Evolutionary conservation across 1,140 invertebrate species (phyloP).

Genomic region (Venturia canescens): DNA sequence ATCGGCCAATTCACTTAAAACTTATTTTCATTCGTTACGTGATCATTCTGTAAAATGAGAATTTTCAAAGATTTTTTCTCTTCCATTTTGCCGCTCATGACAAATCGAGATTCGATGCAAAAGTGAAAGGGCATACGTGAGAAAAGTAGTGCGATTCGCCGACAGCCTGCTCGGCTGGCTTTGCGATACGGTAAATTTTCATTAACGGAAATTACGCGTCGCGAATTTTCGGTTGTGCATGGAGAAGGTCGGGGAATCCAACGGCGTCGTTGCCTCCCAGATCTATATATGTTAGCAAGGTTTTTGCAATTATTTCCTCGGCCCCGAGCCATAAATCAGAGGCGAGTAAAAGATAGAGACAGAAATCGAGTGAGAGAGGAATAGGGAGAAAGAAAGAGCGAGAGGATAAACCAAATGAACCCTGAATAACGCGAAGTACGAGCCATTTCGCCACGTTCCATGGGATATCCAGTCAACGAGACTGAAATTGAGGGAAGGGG

Average conservation of each 20-base stretch:
- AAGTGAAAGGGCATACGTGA: background rate
- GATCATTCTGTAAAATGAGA: background rate
- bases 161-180: conserved; percentile 25
- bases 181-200: conserved; percentile 62
- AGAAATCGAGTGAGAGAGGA: background rate
- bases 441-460: conserved; percentile 30
- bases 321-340: conserved; percentile 63
- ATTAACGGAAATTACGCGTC: conserved; percentile 66
- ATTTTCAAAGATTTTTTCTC: background rate
- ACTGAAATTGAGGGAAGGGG: background rate
- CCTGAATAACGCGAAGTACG: conserved; percentile 50
- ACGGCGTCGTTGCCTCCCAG: conserved; percentile 9
- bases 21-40: background rate
- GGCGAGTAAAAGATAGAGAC: conserved; percentile 10
- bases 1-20: too few species aligned
- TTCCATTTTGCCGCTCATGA: background rate
- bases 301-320: conserved; percentile 63
- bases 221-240: conserved; percentile 34
- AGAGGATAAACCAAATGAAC: conserved; percentile 61
- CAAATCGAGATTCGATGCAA: conserved; percentile 7
- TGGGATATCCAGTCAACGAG: conserved; percentile 15
- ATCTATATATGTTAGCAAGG: conserved; percentile 36
- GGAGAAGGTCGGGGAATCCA: background rate
- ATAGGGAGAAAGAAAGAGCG: conserved; percentile 22
- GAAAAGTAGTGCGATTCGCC: conserved; percentile 52